These are phyloP conservation scores for Vidua chalybeata DNA, from an alignment of 2,113 vertebrate genomes.

Conservation along the genomic window DNA sequence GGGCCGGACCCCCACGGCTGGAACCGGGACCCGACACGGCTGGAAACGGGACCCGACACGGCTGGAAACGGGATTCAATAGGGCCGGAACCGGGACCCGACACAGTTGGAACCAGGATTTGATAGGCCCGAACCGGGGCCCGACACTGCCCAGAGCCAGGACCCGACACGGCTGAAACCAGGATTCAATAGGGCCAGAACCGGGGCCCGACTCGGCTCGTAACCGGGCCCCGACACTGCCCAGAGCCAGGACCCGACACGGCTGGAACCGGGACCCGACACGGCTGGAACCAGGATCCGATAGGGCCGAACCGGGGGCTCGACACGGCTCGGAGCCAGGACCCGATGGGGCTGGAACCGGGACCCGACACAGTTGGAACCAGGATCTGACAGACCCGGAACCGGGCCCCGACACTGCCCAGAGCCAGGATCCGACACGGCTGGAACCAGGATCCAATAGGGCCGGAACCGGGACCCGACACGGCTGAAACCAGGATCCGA, in stretches of 20 bases:
- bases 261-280: too few species aligned
- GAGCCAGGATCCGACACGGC: too few species aligned
- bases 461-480: not conserved
- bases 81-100: not conserved
- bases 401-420: too few species aligned
- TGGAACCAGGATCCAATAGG: rapidly evolving
- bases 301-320: too few species aligned
- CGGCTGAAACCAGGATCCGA: not conserved
- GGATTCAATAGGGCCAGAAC: too few species aligned
- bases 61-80: rapidly evolving
- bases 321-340: not conserved
- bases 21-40: rapidly evolving
- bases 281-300: too few species aligned
- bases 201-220: too few species aligned
- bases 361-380: too few species aligned
- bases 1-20: rapidly evolving
- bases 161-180: not conserved
- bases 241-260: not conserved
- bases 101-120: too few species aligned
- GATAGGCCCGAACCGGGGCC: not conserved
- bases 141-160: not conserved
- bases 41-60: rapidly evolving
- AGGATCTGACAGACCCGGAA: too few species aligned
- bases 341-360: too few species aligned
- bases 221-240: too few species aligned